Conservation (phyloP, 2,888 invertebrate genomes). For the Balanococcus diminutus region DNA sequence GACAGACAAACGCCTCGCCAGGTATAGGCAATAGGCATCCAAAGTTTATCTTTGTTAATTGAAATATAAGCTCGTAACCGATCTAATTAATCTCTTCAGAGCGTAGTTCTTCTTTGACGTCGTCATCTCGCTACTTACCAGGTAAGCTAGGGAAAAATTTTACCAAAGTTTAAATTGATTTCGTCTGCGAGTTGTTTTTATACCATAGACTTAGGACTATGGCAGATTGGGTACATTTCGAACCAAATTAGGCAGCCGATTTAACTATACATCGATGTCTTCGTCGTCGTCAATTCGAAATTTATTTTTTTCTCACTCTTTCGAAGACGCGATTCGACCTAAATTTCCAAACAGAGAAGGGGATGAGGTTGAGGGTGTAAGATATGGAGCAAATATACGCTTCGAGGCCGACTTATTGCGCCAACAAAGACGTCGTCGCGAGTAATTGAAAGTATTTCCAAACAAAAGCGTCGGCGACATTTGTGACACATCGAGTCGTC, state of each 20-base stretch:
- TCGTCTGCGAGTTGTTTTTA: neutral
- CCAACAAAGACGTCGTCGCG: neutral
- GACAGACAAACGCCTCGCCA: neutral
- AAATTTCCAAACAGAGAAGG: neutral
- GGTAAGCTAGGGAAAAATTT: neutral
- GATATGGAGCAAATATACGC: neutral
- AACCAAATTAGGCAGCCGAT: neutral
- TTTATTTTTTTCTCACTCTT: neutral
- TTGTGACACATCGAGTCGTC: no score
- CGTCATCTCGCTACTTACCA: neutral
- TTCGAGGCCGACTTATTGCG: neutral
- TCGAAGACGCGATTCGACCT: neutral
- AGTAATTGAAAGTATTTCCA: neutral
- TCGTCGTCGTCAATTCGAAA: neutral
- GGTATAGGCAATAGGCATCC: neutral
- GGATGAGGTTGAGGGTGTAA: neutral
- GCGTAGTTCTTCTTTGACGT: neutral
- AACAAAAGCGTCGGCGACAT: neutral
- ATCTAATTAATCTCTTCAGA: neutral
- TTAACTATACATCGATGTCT: neutral
- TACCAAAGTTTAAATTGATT: neutral
- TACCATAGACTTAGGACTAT: neutral
- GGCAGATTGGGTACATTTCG: neutral
- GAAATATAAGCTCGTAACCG: neutral
- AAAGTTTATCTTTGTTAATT: constrained; percentile 11